A percentile compares a stretch with the other conserved stretches of the same genome.
Evolutionary conservation across 2,888 invertebrate species (phyloP).

Genomic region (Tinea pellionella): DNA sequence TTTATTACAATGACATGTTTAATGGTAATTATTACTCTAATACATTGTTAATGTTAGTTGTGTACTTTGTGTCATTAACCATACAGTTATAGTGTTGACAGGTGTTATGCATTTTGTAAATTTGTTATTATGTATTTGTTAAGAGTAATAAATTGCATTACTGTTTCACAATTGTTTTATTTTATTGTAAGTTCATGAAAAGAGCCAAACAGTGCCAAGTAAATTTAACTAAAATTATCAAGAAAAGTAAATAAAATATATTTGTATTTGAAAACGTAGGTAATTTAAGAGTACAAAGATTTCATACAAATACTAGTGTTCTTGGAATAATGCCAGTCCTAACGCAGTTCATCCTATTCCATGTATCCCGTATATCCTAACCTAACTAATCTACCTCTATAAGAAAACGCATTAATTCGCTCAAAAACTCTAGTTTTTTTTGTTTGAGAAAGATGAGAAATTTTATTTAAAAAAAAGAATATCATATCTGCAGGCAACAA

Average conservation of each 20-base stretch:
- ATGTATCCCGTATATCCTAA: no score
- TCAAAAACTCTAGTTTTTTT: no score
- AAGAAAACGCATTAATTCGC: no score
- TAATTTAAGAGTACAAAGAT: no score
- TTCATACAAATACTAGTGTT: neutral
- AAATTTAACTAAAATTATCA: no score
- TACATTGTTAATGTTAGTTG: neutral
- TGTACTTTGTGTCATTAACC: conserved; percentile 3
- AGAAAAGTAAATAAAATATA: no score
- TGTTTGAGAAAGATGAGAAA: no score
- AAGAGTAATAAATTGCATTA: conserved; percentile 3
- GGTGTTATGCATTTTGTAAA: conserved; percentile 56
- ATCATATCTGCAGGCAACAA: no score
- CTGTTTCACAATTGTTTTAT: neutral
- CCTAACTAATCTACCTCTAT: no score
- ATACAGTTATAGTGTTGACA: conserved; percentile 28
- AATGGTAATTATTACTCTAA: neutral
- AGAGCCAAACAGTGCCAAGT: no score
- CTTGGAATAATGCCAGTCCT: neutral
- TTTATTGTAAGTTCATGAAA: neutral
- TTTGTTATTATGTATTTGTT: conserved; percentile 31
- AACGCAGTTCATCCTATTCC: neutral
- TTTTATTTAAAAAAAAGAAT: no score
- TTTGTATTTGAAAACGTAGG: no score
- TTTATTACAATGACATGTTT: conserved; percentile 5